Evolutionary conservation across 1,140 invertebrate species (phyloP).

Genomic region (Euglossa dilemma): DNA sequence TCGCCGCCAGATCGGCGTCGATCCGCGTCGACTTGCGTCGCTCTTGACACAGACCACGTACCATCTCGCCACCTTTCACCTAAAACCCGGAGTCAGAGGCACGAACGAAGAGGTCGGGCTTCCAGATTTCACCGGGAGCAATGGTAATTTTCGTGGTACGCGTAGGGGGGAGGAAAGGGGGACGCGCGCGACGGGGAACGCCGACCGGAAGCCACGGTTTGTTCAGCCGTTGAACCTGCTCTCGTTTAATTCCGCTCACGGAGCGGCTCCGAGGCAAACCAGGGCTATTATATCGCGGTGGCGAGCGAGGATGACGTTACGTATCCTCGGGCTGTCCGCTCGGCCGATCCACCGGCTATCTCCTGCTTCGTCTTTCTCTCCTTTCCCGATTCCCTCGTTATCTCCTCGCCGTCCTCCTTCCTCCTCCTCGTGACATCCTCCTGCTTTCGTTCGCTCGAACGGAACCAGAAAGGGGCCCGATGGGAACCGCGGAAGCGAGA

Average conservation of each 20-base stretch:
- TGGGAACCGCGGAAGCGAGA: neutral
- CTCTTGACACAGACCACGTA: no score
- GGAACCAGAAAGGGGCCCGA: neutral
- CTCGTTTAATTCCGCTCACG: slow-evolving; percentile 68
- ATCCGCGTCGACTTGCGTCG: no score
- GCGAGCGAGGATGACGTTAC: slow-evolving; percentile 61
- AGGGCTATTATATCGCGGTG: slow-evolving; percentile 62
- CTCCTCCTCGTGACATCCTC: neutral
- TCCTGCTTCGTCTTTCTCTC: slow-evolving; percentile 32
- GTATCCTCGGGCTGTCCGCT: slow-evolving; percentile 58
- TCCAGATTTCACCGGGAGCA: slow-evolving; percentile 1
- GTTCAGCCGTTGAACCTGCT: slow-evolving; percentile 66
- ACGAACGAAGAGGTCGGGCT: no score
- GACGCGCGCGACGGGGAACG: neutral
- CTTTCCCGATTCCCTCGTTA: slow-evolving; percentile 38
- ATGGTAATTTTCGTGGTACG: slow-evolving; percentile 59
- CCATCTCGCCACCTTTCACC: no score
- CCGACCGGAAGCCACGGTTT: slow-evolving; percentile 66
- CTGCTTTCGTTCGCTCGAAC: slow-evolving; percentile 26
- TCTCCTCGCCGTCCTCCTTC: slow-evolving; percentile 11
- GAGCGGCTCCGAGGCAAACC: slow-evolving; percentile 59
- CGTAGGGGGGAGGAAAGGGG: slow-evolving; percentile 5
- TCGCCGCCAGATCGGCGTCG: no score
- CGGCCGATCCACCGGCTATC: slow-evolving; percentile 27
- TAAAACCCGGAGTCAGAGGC: no score